Evolutionary conservation across 2,797 vertebrate genomes (phyloP).

Genomic region (Synanceia verrucosa): DNA sequence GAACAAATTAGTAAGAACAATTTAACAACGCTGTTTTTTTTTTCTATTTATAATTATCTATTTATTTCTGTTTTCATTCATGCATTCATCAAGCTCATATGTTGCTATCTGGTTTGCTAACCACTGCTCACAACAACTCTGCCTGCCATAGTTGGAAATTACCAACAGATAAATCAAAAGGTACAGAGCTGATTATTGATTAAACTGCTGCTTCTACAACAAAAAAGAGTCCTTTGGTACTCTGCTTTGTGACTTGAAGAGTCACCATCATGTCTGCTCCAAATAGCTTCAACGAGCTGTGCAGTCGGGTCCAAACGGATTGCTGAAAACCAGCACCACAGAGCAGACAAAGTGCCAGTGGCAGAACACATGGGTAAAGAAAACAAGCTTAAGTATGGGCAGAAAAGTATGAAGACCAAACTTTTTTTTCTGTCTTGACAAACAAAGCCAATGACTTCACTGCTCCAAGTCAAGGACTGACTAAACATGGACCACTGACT

Average conservation of each 20-base stretch:
- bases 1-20: background rate
- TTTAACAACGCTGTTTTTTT: conserved; percentile 3
- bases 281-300: conserved; percentile 17
- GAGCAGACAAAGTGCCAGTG: conserved; percentile 40
- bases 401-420: conserved; percentile 44
- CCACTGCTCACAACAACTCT: conserved; percentile 19
- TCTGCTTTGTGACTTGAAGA: conserved; percentile 38
- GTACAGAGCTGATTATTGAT: background rate
- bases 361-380: conserved; percentile 55
- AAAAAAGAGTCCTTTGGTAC: conserved; percentile 9
- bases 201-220: conserved; percentile 3
- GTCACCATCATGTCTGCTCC: conserved; percentile 24
- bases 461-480: conserved; percentile 30
- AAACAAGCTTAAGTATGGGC: conserved; percentile 57
- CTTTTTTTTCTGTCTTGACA: conserved; percentile 20
- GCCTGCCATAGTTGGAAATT: conserved; percentile 9
- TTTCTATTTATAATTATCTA: too few species aligned
- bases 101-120: conserved; percentile 22
- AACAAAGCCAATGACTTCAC: conserved; percentile 41
- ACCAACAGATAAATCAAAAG: conserved; percentile 24
- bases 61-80: conserved; percentile 6
- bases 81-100: conserved; percentile 24
- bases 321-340: conserved; percentile 40
- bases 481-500: background rate
- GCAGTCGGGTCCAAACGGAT: conserved; percentile 29